Base-by-base conservation (phyloP, 2,797 vertebrate genomes). In the Oryzias sinensis region DNA sequence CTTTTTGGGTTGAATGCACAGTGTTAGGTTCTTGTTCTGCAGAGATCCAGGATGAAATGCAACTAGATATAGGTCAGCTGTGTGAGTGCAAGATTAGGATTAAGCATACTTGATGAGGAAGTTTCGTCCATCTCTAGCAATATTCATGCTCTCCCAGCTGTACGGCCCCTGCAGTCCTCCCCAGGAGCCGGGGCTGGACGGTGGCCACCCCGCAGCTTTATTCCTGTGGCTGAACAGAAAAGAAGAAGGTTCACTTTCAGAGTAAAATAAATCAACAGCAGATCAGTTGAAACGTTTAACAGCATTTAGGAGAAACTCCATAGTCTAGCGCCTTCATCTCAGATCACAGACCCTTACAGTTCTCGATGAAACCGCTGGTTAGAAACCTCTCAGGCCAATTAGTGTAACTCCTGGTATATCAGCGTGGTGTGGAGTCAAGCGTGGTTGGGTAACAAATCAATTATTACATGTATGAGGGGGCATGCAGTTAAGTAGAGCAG, bases 161-260 rank as follows among this genome's bases (percentile, higher is more conserved):
- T 94, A 97, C 17, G 95, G 91, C 14, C 94, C 95, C 90, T 95
- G 95, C 76, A 94, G 93, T 85, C 93, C 93, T 40, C 86, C 89
- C 95, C 97, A 97, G 91, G 94, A 92, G 49, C 86, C 93, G 74
- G 55, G 94, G 80, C 82, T 82, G 5, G 95, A 93, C 66, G 96
- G 95, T 5, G 95, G 94, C 96, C 97, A 98, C 87, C 94, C 95
- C 16, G 95, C 91, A 71, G 95, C 92, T 90, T 97, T 97, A 78
- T 91, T 95, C 85, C 94, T 97, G 90, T 98, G 95, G 91, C 97
- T 98, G 83, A 27, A 90, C 59, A 58, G 1, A 73, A 46, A 46
- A 14, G 33, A 22, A 42, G 14, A 20, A 20, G 20, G 15, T 20
- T 22, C 9, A 43, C 29, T 13, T 25, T 37, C 3, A 11, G 9